Evolutionary conservation across 30 jellyfish, hydroid and myxozoan genomes (phyloP).

Genomic region (Aurelia sp.): DNA sequence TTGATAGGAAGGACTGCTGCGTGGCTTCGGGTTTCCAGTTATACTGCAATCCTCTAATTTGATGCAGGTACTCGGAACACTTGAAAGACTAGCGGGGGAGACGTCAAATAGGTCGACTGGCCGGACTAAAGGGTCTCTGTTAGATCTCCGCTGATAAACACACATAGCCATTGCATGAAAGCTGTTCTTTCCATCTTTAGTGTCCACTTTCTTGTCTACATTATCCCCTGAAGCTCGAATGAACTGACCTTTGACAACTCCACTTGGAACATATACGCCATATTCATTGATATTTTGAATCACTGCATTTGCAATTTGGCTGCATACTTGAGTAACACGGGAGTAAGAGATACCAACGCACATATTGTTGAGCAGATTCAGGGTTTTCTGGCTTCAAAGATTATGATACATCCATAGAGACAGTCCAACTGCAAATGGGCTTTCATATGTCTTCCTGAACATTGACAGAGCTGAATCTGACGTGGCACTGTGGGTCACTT

Average conservation of each 20-base stretch:
- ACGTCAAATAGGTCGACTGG: constrained; percentile 4
- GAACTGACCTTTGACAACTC: constrained; percentile 7
- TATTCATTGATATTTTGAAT: not conserved
- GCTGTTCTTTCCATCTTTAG: not conserved
- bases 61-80: constrained; percentile 3
- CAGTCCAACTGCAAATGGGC: constrained; percentile 2
- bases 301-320: not conserved
- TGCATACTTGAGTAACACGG: not conserved
- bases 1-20: constrained; percentile 1
- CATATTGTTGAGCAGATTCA: constrained; percentile 10
- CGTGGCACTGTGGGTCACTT: not conserved
- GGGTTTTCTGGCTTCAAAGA: constrained; percentile 4
- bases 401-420: not conserved
- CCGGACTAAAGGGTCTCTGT: not conserved
- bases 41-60: not conserved
- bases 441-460: constrained; percentile 7
- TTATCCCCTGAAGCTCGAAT: constrained; percentile 6
- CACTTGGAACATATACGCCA: constrained; percentile 2
- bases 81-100: not conserved
- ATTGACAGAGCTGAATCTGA: constrained; percentile 13
- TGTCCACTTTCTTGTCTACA: not conserved
- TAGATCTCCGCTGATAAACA: not conserved
- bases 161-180: constrained; percentile 7
- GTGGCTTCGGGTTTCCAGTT: constrained; percentile 10
- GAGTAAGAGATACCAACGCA: constrained; percentile 13